phyloP scores from a whole-genome alignment of 2,797 vertebrate genomes.

The Micrastur ruficollis region DNA sequence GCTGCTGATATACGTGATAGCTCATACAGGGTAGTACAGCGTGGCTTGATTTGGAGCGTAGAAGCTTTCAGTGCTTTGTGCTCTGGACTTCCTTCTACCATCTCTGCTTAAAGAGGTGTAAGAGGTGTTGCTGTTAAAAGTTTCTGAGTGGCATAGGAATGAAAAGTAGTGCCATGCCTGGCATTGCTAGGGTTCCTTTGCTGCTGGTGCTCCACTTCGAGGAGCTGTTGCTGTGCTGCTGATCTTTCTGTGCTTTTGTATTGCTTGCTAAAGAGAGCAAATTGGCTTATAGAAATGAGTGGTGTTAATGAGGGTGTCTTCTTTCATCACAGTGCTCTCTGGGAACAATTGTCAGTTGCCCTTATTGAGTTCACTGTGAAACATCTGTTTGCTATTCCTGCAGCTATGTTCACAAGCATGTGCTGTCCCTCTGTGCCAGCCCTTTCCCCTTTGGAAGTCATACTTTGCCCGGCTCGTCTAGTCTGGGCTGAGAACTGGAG shows the following conservation, averaged over 20 bases:
- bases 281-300: neutral
- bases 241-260: neutral
- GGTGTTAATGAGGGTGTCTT: neutral
- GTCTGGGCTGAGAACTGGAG: neutral
- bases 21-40: neutral
- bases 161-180: neutral
- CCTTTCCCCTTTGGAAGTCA: neutral
- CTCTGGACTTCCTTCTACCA: neutral
- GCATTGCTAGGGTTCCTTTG: neutral
- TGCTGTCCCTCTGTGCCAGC: neutral
- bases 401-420: neutral
- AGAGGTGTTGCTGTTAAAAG: neutral
- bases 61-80: neutral
- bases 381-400: neutral
- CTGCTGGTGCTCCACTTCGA: neutral
- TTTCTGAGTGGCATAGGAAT: neutral
- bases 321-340: neutral
- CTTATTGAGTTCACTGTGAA: neutral
- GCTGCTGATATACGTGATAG: neutral
- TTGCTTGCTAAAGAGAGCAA: neutral
- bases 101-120: neutral
- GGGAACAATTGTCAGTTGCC: neutral
- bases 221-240: neutral
- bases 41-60: fast-evolving
- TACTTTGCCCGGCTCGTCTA: neutral